Evolutionary conservation across 2,797 vertebrate species (phyloP).

Genomic region (Lithobates sylvaticus): DNA sequence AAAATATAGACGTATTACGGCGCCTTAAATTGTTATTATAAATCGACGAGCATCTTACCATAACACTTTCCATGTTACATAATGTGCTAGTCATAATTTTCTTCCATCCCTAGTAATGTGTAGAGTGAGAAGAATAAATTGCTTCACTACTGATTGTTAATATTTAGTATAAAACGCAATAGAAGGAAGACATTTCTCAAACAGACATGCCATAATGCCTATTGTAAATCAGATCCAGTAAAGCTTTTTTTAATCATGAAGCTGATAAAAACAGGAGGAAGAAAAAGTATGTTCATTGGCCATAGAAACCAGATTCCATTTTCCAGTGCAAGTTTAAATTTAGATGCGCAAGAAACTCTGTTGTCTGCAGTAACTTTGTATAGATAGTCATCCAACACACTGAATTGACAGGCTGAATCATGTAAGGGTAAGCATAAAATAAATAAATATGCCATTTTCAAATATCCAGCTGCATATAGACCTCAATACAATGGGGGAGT

Average conservation of each 20-base stretch:
- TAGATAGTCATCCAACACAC: too few species aligned
- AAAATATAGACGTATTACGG: slow-evolving; percentile 23
- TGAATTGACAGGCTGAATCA: too few species aligned
- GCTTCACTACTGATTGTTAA: neutral
- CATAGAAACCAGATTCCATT: too few species aligned
- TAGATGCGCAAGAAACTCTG: too few species aligned
- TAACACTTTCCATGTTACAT: slow-evolving; percentile 26
- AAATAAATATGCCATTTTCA: too few species aligned
- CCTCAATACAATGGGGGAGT: too few species aligned
- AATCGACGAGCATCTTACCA: slow-evolving; percentile 25
- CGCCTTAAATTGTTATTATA: slow-evolving; percentile 31
- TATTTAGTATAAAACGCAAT: neutral
- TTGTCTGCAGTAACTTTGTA: too few species aligned
- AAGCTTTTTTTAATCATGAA: neutral
- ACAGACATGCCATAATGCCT: neutral
- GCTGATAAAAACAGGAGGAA: neutral
- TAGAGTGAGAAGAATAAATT: neutral
- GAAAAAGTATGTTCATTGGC: neutral
- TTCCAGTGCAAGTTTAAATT: too few species aligned
- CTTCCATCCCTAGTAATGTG: neutral
- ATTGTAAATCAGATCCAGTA: neutral
- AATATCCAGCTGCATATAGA: too few species aligned
- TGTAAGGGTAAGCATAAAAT: too few species aligned
- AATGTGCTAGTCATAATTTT: slow-evolving; percentile 15
- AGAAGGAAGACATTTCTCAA: neutral